Evolutionary conservation across 2,113 vertebrate species (phyloP).

Genomic region (Mobula birostris): DNA sequence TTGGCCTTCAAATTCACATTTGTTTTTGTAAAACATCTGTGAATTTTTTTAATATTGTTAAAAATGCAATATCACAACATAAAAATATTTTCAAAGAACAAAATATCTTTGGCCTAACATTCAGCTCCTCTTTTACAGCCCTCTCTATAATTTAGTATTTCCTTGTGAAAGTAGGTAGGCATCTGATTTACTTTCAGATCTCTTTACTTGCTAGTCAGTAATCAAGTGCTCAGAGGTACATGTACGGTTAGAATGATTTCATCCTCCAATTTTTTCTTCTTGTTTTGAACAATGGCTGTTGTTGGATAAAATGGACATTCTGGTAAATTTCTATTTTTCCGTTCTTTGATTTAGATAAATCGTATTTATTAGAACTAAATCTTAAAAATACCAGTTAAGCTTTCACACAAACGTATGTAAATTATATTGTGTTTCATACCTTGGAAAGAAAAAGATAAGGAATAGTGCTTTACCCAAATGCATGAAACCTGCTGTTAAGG

Average conservation of each 20-base stretch:
- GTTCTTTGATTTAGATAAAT: background rate
- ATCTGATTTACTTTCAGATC: background rate
- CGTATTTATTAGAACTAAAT: background rate
- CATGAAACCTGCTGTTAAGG: slow-evolving; percentile 53
- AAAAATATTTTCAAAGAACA: background rate
- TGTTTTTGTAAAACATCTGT: too few species aligned
- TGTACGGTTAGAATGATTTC: background rate
- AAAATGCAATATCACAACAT: background rate
- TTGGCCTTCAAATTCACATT: too few species aligned
- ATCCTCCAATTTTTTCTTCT: background rate
- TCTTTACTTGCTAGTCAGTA: background rate
- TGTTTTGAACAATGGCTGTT: background rate
- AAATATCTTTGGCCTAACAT: background rate
- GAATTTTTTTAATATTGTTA: too few species aligned
- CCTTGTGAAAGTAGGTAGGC: background rate
- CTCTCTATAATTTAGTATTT: background rate
- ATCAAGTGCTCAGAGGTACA: background rate
- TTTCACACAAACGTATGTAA: background rate
- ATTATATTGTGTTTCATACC: slow-evolving; percentile 12
- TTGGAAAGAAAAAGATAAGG: slow-evolving; percentile 9
- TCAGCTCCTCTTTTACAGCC: background rate
- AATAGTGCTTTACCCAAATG: slow-evolving; percentile 49
- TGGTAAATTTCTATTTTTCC: background rate
- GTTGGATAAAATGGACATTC: background rate
- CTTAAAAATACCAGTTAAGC: background rate